These are phyloP conservation scores for Hartigia nigra DNA, from an alignment of 2,888 invertebrate species.

Conservation along the genomic window DNA sequence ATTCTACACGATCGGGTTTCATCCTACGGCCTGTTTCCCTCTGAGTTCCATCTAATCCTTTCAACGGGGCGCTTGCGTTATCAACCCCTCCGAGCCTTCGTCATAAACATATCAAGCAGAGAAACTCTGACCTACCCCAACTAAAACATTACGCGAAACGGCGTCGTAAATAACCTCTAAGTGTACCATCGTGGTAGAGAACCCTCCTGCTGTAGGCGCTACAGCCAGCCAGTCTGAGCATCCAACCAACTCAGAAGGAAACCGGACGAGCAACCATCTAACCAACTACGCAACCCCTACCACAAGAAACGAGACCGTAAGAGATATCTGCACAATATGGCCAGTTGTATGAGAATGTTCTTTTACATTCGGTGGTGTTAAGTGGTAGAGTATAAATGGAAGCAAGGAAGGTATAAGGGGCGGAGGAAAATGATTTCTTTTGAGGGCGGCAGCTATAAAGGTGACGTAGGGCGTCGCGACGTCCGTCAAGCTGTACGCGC, in stretches of 20 bases:
- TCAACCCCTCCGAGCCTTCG: slow-evolving; percentile 44
- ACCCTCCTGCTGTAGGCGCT: slow-evolving; percentile 42
- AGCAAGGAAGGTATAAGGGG: not conserved
- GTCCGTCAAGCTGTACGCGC: slow-evolving; percentile 57
- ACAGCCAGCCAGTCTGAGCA: not conserved
- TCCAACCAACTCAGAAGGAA: slow-evolving; percentile 32
- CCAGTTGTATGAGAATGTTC: not conserved
- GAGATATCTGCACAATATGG: not conserved
- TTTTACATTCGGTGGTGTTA: not conserved
- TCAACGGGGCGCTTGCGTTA: slow-evolving; percentile 27
- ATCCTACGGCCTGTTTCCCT: not conserved
- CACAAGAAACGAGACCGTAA: not conserved
- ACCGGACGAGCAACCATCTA: slow-evolving; percentile 25
- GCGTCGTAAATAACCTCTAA: slow-evolving; percentile 63
- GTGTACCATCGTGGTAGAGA: slow-evolving; percentile 44
- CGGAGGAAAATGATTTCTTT: slow-evolving; percentile 21
- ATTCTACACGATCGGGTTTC: not conserved
- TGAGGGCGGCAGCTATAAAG: slow-evolving; percentile 55
- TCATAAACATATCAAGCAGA: slow-evolving; percentile 60
- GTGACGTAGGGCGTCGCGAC: slow-evolving; percentile 64
- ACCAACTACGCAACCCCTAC: not conserved
- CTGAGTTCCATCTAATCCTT: slow-evolving; percentile 17
- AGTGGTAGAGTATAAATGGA: not conserved
- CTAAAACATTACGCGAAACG: slow-evolving; percentile 59
- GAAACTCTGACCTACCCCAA: slow-evolving; percentile 57